A percentile compares a stretch with the other conserved stretches of the same genome.
Conservation (phyloP, 2,888 invertebrate species). For the Abrostola tripartita region DNA sequence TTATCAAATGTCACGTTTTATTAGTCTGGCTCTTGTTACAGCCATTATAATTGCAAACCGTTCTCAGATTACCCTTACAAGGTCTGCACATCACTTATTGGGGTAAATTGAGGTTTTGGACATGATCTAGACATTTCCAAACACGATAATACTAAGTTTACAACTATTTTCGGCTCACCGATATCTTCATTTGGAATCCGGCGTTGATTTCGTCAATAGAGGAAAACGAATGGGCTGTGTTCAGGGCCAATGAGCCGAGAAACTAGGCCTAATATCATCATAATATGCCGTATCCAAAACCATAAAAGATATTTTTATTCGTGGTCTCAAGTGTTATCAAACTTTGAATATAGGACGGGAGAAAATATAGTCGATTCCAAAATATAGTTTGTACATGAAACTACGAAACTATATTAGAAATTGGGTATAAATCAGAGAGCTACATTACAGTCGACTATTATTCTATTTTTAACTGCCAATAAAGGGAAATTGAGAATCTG, state of each 20-base stretch:
- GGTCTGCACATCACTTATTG: background rate
- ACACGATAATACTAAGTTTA: background rate
- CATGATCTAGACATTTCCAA: background rate
- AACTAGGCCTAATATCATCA: constrained; percentile 45
- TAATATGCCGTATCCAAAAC: constrained; percentile 28
- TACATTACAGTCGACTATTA: background rate
- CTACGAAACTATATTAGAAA: background rate
- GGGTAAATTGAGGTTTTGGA: background rate
- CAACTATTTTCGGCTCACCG: background rate
- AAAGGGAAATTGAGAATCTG: background rate
- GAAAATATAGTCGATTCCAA: constrained; percentile 10
- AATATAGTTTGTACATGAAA: constrained; percentile 11
- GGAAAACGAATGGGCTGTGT: constrained; percentile 18
- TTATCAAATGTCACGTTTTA: background rate
- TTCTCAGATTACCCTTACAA: constrained; percentile 1
- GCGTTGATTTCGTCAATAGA: constrained; percentile 43
- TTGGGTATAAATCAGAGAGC: background rate
- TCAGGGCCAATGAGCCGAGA: constrained; percentile 23
- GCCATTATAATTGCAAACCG: constrained; percentile 1
- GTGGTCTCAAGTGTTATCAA: constrained; percentile 19
- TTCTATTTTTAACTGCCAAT: constrained; percentile 1
- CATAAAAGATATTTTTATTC: constrained; percentile 43
- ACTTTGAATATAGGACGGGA: constrained; percentile 17
- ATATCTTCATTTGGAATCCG: constrained; percentile 7
- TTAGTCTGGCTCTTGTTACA: background rate